Conservation (phyloP, 2,888 invertebrate genomes). For the Achlya flavicornis region DNA sequence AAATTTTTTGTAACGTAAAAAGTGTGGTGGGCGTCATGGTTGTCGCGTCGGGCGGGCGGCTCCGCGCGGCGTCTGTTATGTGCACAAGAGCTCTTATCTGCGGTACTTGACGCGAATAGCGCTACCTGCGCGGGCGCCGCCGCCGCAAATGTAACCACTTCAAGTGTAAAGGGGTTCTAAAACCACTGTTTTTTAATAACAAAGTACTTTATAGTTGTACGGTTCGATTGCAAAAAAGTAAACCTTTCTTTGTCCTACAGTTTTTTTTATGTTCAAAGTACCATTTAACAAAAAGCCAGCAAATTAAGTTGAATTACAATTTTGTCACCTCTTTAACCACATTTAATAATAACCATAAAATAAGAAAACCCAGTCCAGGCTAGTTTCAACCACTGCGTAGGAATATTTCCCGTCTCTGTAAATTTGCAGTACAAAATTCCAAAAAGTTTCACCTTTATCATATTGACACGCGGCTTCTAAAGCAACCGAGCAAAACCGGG, state of each 20-base stretch:
- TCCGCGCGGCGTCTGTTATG: conserved; percentile 37
- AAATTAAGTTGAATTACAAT: too few species aligned
- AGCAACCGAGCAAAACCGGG: background rate
- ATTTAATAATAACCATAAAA: too few species aligned
- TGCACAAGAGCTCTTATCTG: conserved; percentile 53
- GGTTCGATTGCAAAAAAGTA: conserved; percentile 26
- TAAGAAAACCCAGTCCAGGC: too few species aligned
- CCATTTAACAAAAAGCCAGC: too few species aligned
- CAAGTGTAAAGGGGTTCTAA: conserved; percentile 60
- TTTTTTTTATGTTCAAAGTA: too few species aligned
- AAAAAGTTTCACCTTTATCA: conserved; percentile 16
- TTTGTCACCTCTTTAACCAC: too few species aligned
- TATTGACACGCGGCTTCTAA: conserved; percentile 8
- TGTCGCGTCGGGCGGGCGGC: conserved; percentile 41
- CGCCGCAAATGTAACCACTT: conserved; percentile 51
- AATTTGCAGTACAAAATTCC: conserved; percentile 14
- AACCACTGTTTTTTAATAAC: conserved; percentile 43
- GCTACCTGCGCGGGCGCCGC: conserved; percentile 65
- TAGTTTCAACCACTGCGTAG: too few species aligned
- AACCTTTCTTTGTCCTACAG: conserved; percentile 12
- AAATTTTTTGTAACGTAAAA: conserved; percentile 9
- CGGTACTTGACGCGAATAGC: conserved; percentile 60
- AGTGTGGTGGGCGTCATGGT: conserved; percentile 38
- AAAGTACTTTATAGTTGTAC: conserved; percentile 16
- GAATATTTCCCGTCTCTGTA: background rate